Evolutionary conservation across 2,113 vertebrate species (phyloP).

Genomic region (Boulengeromyrus knoepffleri): DNA sequence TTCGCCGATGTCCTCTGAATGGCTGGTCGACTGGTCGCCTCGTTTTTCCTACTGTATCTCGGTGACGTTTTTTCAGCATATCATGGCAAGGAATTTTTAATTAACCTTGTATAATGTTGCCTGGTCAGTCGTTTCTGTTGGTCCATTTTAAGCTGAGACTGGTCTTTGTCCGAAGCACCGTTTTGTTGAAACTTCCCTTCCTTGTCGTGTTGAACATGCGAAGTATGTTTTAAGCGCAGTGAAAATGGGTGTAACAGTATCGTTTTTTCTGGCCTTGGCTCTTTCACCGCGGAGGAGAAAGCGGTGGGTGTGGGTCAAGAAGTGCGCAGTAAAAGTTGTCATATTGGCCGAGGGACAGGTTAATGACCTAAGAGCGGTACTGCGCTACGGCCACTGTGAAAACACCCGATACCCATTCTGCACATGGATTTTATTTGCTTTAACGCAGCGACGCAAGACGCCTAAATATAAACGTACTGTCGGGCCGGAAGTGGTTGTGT

Average conservation of each 20-base stretch:
- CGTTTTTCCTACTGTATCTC: not conserved
- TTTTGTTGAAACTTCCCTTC: not conserved
- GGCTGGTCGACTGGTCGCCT: not conserved
- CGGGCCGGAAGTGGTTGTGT: not conserved
- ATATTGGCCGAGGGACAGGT: not conserved
- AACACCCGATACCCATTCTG: not conserved
- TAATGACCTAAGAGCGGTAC: not conserved
- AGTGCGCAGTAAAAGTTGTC: slow-evolving; percentile 11
- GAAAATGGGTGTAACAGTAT: not conserved
- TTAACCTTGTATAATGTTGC: not conserved
- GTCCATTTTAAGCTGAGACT: not conserved
- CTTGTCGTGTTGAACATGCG: not conserved
- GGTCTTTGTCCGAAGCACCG: not conserved
- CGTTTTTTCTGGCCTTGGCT: not conserved
- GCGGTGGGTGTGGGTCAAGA: not conserved
- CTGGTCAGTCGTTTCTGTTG: not conserved
- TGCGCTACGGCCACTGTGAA: not conserved
- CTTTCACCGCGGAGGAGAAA: not conserved
- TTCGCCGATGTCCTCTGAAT: not conserved
- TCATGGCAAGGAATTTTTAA: not conserved
- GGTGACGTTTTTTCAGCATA: not conserved
- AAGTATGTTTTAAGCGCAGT: not conserved
- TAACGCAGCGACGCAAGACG: not conserved
- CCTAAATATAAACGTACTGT: not conserved
- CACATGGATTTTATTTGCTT: not conserved